Evolutionary conservation across 2,797 vertebrate genomes (phyloP).

Genomic region (Onychomys leucogaster): DNA sequence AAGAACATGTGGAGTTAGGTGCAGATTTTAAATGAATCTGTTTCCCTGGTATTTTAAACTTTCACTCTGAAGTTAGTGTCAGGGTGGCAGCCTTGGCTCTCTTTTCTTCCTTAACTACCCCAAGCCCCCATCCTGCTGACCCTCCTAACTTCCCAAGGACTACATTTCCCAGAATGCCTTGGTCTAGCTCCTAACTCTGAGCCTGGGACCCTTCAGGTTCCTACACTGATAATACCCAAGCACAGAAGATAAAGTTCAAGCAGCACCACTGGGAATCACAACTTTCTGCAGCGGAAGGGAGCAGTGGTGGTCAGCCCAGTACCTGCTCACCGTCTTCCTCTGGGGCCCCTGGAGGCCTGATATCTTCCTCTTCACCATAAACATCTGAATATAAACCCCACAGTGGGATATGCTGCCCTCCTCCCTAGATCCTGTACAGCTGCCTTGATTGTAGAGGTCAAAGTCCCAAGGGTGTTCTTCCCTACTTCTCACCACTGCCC

Average conservation of each 20-base stretch:
- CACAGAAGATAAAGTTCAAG: neutral
- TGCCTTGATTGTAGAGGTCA: neutral
- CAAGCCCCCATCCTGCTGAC: neutral
- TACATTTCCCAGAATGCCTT: slow-evolving; percentile 86
- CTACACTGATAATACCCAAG: slow-evolving; percentile 63
- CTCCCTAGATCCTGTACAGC: neutral
- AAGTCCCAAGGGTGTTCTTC: neutral
- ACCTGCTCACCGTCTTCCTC: neutral
- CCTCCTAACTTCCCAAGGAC: slow-evolving; percentile 70
- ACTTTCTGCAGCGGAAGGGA: neutral
- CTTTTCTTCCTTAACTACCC: neutral
- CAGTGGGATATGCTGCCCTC: neutral
- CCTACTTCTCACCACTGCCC: neutral
- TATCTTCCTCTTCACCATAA: slow-evolving; percentile 27
- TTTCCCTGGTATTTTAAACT: neutral
- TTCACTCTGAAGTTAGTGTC: neutral
- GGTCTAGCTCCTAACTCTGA: slow-evolving; percentile 31
- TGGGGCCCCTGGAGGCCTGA: neutral
- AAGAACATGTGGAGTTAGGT: neutral
- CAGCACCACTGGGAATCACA: neutral
- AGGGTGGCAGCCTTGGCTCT: neutral
- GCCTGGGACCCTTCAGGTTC: neutral
- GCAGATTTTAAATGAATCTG: neutral
- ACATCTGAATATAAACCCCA: neutral
- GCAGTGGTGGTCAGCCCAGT: neutral